These are phyloP conservation scores for Phainopepla nitens DNA, from an alignment of 2,113 vertebrate species.

Conservation along the genomic window DNA sequence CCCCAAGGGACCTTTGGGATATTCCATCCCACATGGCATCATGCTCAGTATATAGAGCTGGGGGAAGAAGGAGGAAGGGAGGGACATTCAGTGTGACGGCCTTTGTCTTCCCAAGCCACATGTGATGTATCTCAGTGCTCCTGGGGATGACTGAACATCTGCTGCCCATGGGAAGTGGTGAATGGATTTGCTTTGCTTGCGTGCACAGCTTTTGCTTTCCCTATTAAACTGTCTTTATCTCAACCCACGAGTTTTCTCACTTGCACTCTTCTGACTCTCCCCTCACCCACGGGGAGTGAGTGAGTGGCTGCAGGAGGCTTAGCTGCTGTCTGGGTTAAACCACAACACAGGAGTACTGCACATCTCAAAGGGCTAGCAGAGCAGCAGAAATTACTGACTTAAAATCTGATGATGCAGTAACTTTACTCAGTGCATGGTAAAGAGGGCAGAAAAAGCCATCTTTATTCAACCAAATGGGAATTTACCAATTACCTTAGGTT, in stretches of 20 bases:
- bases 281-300: neutral
- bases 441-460: neutral
- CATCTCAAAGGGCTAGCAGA: neutral
- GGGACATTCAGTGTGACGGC: rapidly evolving
- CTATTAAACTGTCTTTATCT: neutral
- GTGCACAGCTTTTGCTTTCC: neutral
- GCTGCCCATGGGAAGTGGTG: neutral
- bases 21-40: neutral
- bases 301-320: rapidly evolving
- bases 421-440: neutral
- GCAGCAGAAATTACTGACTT: neutral
- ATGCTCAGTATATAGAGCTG: neutral
- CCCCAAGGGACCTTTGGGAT: neutral
- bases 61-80: neutral
- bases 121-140: neutral
- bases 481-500: neutral
- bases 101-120: neutral
- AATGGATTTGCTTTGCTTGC: neutral
- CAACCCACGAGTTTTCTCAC: neutral
- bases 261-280: neutral
- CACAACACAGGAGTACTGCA: rapidly evolving
- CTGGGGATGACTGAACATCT: neutral
- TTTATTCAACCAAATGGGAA: neutral
- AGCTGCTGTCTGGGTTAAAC: neutral
- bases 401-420: neutral